Base-by-base conservation (phyloP, 2,888 invertebrate genomes). In the Hermaeophaga mercurialis region DNA sequence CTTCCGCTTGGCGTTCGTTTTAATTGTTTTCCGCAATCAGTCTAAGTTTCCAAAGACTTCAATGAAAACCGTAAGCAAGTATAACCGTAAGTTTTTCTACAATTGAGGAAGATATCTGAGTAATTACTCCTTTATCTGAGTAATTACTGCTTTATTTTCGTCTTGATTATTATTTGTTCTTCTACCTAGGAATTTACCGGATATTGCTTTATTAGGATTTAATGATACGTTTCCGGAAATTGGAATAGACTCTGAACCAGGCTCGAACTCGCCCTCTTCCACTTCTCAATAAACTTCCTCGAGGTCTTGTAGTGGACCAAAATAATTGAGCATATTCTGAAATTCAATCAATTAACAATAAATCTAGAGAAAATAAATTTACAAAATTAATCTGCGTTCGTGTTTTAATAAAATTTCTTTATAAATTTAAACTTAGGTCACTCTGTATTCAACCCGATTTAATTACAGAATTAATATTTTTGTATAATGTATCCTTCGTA, bases 61-160 rank as follows among this genome's bases (percentile, higher is more conserved):
- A 47, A 31, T 47, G 39, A 24, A 22, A 41, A 46, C 47, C 18
- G 24, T 41, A 47, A 54, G 46, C 31, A 58, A 59, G 48, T 43
- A 33, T 24, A 26, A 36, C 9, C 9, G 41, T 36, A 48, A 53
- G 58, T 45, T 55, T 56, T 54, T 53, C 61, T 54, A 50, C 60
- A 62, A 58, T 64, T 62, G 57, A 62, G 57, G 55, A 52, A 64
- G 65, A 62, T 58, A 58, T 55, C 62, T 50, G n/a, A n/a, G n/a
- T n/a, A n/a, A n/a, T n/a, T n/a, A n/a, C n/a, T n/a, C n/a, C n/a
- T n/a, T n/a, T n/a, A n/a, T n/a, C n/a, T 8, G 46, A 56, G 59
- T 65, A 65, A 65, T 65, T 64, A 61, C 62, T 57, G 58, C 59
- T 65, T 65, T 65, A 65, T 63, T 63, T 63, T 61, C 59, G 54